phyloP scores from a whole-genome alignment of 2,797 vertebrate genomes.

The Notolabrus celidotus region DNA sequence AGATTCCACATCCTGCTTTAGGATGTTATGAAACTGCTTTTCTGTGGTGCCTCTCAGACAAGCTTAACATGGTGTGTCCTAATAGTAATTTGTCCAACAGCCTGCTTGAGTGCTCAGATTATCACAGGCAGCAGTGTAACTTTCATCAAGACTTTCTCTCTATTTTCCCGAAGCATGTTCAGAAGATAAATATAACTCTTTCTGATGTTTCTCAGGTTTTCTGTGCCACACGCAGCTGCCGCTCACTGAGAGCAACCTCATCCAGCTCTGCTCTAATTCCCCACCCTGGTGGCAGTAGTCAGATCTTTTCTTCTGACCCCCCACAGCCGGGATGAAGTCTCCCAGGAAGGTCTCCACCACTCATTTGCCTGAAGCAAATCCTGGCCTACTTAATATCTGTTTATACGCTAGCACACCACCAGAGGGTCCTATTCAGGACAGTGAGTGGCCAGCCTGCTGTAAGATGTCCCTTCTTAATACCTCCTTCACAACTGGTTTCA shows the following conservation, averaged over 20 bases:
- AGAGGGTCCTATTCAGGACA: slow-evolving; percentile 63
- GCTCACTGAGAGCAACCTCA: slow-evolving; percentile 84
- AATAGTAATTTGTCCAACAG: too few species aligned
- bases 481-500: slow-evolving; percentile 59
- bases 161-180: background rate
- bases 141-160: too few species aligned
- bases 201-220: slow-evolving; percentile 84
- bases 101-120: too few species aligned
- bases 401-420: slow-evolving; percentile 85
- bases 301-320: slow-evolving; percentile 67
- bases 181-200: slow-evolving; percentile 1
- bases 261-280: slow-evolving; percentile 72
- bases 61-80: too few species aligned
- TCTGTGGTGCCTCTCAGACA: too few species aligned
- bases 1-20: too few species aligned
- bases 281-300: slow-evolving; percentile 68
- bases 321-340: slow-evolving; percentile 71
- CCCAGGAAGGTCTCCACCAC: slow-evolving; percentile 70
- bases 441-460: slow-evolving; percentile 63
- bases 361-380: slow-evolving; percentile 69
- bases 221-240: slow-evolving; percentile 86
- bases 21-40: too few species aligned
- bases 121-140: too few species aligned
- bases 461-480: slow-evolving; percentile 67
- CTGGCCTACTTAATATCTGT: slow-evolving; percentile 66